Percentiles rank a stretch among this genome's conserved stretches.
Conservation (phyloP, 37 sponge, comb jelly and placozoan genomes). For the Eunapius fragilis region DNA sequence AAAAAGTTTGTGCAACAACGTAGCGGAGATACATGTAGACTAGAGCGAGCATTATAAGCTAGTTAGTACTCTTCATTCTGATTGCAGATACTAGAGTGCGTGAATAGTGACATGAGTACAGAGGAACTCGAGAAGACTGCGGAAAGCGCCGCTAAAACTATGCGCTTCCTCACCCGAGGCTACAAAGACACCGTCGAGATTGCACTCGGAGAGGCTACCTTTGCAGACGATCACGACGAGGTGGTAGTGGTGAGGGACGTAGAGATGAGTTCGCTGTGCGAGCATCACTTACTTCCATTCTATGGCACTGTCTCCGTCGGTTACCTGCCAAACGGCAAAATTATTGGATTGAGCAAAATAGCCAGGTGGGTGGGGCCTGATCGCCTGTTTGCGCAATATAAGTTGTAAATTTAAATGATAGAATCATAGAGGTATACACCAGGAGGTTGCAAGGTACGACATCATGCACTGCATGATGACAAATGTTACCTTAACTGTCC, state of each 20-base stretch:
- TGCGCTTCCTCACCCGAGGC: slow-evolving; percentile 85
- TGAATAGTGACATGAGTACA: slow-evolving; percentile 54
- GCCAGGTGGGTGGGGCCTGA: slow-evolving; percentile 51
- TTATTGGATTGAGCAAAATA: slow-evolving; percentile 87
- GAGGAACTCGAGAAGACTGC: slow-evolving; percentile 81
- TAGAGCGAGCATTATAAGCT: too few species aligned
- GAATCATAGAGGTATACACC: slow-evolving; percentile 82
- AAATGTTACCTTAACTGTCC: too few species aligned
- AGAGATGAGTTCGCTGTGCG: slow-evolving; percentile 85
- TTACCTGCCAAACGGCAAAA: slow-evolving; percentile 79
- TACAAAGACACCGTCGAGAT: slow-evolving; percentile 65
- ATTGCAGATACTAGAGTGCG: background rate
- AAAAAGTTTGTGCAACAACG: too few species aligned
- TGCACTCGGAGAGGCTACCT: slow-evolving; percentile 70
- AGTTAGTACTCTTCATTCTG: too few species aligned
- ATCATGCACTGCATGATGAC: background rate
- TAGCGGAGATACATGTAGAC: too few species aligned
- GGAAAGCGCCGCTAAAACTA: slow-evolving; percentile 78
- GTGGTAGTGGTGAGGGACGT: slow-evolving; percentile 90
- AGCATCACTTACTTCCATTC: slow-evolving; percentile 95
- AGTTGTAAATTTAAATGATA: background rate
- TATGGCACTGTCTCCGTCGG: slow-evolving; percentile 87
- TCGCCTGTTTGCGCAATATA: too few species aligned
- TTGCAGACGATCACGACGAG: slow-evolving; percentile 73
- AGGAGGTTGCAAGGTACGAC: slow-evolving; percentile 63